Conservation (phyloP, 2,888 invertebrate genomes). For the Drosophila nigricruria region DNA sequence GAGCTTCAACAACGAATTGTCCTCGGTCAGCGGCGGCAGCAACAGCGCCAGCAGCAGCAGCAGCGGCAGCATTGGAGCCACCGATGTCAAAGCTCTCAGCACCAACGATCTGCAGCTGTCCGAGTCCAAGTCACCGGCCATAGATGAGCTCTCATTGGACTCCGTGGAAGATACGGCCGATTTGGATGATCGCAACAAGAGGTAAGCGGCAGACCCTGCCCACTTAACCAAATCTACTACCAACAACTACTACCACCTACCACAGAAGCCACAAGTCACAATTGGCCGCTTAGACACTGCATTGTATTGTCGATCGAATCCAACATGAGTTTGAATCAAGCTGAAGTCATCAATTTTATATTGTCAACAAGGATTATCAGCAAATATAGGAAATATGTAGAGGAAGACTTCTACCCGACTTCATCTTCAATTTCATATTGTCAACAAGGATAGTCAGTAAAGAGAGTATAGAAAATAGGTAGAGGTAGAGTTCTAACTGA, state of each 20-base stretch:
- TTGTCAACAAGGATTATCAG: no score
- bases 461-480: no score
- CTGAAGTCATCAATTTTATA: neutral
- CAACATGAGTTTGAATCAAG: neutral
- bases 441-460: no score
- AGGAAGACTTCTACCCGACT: neutral
- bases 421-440: no score
- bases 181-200: conserved; percentile 93
- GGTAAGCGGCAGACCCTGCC: conserved; percentile 82
- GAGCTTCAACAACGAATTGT: conserved; percentile 83
- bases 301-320: neutral
- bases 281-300: conserved; percentile 7
- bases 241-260: neutral
- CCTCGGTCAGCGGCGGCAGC: conserved; percentile 41
- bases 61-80: conserved; percentile 72
- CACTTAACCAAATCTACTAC: neutral
- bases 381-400: neutral
- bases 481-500: no score
- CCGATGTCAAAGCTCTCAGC: conserved; percentile 62
- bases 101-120: conserved; percentile 86
- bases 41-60: conserved; percentile 36
- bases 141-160: conserved; percentile 90
- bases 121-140: conserved; percentile 88
- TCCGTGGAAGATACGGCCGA: conserved; percentile 89
- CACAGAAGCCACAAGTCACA: conserved; percentile 21